Conservation (phyloP, 2,797 vertebrate genomes). For the Uromys caudimaculatus region DNA sequence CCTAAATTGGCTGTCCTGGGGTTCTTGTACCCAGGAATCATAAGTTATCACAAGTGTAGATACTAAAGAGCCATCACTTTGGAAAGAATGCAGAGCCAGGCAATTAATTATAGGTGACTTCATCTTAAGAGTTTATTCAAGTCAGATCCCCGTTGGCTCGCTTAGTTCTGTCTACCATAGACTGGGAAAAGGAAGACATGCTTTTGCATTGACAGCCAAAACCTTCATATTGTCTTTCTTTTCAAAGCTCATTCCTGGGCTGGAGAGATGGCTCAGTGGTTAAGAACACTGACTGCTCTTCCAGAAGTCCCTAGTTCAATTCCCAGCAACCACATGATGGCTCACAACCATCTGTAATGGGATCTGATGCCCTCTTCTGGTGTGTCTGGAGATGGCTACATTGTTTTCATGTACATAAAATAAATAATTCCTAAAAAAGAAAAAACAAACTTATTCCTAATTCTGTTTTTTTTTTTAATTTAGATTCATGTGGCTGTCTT, state of each 20-base stretch:
- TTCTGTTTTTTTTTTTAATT: constrained; percentile 35
- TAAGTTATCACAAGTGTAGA: constrained; percentile 74
- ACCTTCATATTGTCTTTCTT: constrained; percentile 3
- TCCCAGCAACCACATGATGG: neutral
- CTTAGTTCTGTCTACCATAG: neutral
- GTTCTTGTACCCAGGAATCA: constrained; percentile 70
- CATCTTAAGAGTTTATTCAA: constrained; percentile 73
- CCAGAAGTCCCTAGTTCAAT: neutral
- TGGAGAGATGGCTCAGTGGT: neutral
- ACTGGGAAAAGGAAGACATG: neutral
- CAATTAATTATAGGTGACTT: constrained; percentile 81
- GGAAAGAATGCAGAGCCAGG: constrained; percentile 82
- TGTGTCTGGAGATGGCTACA: neutral
- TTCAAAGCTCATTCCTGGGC: constrained; percentile 1
- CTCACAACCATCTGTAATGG: neutral
- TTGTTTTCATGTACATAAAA: neutral
- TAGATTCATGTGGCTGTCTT: neutral
- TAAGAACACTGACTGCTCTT: neutral
- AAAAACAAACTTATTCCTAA: constrained; percentile 3
- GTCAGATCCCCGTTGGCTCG: constrained; percentile 72
- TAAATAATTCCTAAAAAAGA: neutral
- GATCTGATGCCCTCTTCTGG: neutral
- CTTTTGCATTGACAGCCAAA: constrained; percentile 56
- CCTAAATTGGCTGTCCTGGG: constrained; percentile 81
- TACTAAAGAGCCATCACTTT: constrained; percentile 77